Evolutionary conservation across 2,888 invertebrate species (phyloP).

Genomic region (Schizotus pectinicornis): DNA sequence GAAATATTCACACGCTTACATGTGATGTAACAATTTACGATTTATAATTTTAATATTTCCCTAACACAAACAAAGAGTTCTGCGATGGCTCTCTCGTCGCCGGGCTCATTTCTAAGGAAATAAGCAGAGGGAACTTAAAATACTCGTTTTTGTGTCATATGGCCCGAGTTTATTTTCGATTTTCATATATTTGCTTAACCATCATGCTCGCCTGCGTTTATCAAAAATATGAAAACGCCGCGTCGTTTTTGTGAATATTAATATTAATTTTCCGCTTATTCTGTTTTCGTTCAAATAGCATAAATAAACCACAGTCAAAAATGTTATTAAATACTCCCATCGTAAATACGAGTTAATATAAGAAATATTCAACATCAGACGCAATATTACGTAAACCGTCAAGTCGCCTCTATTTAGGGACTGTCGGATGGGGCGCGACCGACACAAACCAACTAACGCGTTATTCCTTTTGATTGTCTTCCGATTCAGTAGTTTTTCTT

Average conservation of each 20-base stretch:
- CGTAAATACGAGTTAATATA: conserved; percentile 16
- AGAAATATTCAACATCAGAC: conserved; percentile 14
- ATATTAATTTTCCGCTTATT: conserved; percentile 28
- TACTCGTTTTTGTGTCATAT: conserved; percentile 47
- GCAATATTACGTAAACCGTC: conserved; percentile 16
- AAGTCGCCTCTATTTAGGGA: too few relatives aligned
- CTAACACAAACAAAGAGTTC: conserved; percentile 40
- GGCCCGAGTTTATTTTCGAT: conserved; percentile 46
- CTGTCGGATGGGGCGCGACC: neutral
- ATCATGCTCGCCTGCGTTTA: conserved; percentile 20
- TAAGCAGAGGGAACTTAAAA: conserved; percentile 39
- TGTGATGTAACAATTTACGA: conserved; percentile 41
- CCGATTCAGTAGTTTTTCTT: conserved; percentile 12
- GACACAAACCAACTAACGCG: neutral
- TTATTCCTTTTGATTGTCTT: conserved; percentile 2
- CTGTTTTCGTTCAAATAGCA: conserved; percentile 45
- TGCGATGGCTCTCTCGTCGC: conserved; percentile 39
- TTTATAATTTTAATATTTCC: conserved; percentile 40
- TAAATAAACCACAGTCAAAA: conserved; percentile 40
- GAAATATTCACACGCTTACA: conserved; percentile 42
- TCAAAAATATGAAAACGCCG: neutral
- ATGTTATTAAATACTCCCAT: conserved; percentile 20
- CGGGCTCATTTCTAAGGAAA: conserved; percentile 36
- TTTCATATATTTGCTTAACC: conserved; percentile 37
- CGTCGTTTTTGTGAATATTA: conserved; percentile 3